Evolutionary conservation across 2,113 vertebrate genomes (phyloP), one percentile per base, ranked within the genome.

Genomic region (Solenodon paradoxus): DNA sequence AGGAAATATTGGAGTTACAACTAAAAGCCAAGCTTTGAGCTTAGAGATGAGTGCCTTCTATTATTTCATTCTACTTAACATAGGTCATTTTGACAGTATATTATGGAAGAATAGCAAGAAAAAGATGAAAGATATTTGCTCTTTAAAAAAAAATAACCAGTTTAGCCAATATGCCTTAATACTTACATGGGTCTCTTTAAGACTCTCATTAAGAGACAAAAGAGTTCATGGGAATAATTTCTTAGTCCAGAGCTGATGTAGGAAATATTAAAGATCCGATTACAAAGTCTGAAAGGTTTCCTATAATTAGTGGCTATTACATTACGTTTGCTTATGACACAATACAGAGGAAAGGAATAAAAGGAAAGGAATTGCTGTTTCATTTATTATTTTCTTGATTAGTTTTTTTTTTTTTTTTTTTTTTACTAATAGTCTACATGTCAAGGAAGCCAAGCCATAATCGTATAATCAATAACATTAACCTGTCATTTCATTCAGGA

Each of bases 211-310:
- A 35, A 35, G 9, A 68, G 32, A 45, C 40, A 61, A 8, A 55
- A 91, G 51, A 40, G 16, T 45, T 94, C 69, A 49, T 45, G 19
- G 87, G 64, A 95, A 86, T 49, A 83, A 93, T 92, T 66, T 91
- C 75, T 93, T 64, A 77, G 40, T 59, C 92, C 59, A 49, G 24
- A 72, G 53, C 82, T 96, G 86, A 28, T 84, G n/a, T 93, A 59
- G 74, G 47, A 61, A 84, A 94, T 94, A 96, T 89, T 32, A 77
- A 81, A 93, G 24, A 92, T 95, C 71, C 64, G 69, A 79, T 97
- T 96, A 95, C 63, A 89, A 92, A 83, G 91, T 83, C 88, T 96
- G 91, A 95, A 80, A 96, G 32, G 30, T 94, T 97, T 96, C 94
- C 88, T 96, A 97, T 95, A 92, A 95, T 96, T 94, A 96, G 77